These are phyloP conservation scores for Gyrodactylus bullatarudis DNA, from an alignment of 1,140 invertebrate species.

Conservation along the genomic window DNA sequence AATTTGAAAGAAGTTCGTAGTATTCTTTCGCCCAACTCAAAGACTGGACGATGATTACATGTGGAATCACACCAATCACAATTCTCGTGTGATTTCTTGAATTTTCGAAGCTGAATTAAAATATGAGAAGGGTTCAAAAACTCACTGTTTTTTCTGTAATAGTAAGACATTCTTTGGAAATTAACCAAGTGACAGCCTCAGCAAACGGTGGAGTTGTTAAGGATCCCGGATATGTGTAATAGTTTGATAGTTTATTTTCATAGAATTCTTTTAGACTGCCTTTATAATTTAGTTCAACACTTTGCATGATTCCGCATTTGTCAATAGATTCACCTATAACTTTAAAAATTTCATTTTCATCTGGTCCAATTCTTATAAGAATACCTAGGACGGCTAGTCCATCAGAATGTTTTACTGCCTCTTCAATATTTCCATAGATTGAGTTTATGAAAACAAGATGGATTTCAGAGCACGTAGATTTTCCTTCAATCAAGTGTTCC, in stretches of 20 bases:
- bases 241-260: neutral
- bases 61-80: neutral
- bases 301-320: neutral
- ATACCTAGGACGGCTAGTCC: neutral
- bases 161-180: neutral
- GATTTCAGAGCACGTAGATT: constrained; percentile 5
- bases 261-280: neutral
- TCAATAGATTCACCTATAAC: neutral
- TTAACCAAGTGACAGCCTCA: neutral
- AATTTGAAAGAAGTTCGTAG: neutral
- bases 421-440: neutral
- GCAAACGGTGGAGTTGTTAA: neutral
- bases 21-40: neutral
- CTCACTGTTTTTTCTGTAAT: neutral
- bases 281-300: neutral
- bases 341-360: neutral
- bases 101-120: neutral
- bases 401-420: neutral
- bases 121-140: neutral
- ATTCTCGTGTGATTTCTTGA: neutral
- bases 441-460: neutral
- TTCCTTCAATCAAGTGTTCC: constrained; percentile 41
- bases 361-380: neutral
- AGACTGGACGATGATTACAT: neutral
- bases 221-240: neutral